phyloP scores from a whole-genome alignment of 2,113 vertebrate genomes.

The Grantiella picta region DNA sequence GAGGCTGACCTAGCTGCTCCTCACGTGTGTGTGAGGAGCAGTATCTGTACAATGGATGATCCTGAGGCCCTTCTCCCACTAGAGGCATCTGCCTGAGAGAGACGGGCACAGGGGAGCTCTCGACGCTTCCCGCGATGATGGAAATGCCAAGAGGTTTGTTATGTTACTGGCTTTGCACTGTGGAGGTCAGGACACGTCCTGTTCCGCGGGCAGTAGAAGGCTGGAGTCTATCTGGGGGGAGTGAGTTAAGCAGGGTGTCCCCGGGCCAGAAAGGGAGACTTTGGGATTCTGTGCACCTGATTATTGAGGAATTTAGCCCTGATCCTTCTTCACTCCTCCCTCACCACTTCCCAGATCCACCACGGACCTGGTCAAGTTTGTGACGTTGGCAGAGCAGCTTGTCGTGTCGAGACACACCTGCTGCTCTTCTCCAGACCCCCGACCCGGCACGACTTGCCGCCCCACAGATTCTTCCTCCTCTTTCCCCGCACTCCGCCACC shows the following conservation, averaged over 20 bases:
- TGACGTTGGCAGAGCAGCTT: not conserved
- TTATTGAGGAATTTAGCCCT: not conserved
- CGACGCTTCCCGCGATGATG: no score
- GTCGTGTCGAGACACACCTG: not conserved
- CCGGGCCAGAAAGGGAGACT: fast-evolving
- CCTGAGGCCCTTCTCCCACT: not conserved
- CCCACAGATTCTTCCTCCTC: no score
- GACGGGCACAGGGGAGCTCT: not conserved
- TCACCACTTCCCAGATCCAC: no score
- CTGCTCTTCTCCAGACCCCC: not conserved
- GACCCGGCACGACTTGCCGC: not conserved
- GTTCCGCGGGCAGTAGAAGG: not conserved
- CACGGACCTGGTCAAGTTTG: not conserved
- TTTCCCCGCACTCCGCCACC: not conserved
- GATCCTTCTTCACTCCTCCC: not conserved
- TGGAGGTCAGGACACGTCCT: not conserved
- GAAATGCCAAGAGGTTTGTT: not conserved
- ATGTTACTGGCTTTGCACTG: not conserved
- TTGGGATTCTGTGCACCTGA: no score
- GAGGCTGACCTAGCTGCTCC: not conserved
- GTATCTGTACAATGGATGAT: fast-evolving
- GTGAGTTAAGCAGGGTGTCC: no score
- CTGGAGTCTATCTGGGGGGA: not conserved
- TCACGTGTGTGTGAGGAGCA: not conserved
- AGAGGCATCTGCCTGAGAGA: not conserved